Evolutionary conservation across 2,113 vertebrate genomes (phyloP).

Genomic region (Dendrocopos noguchii): DNA sequence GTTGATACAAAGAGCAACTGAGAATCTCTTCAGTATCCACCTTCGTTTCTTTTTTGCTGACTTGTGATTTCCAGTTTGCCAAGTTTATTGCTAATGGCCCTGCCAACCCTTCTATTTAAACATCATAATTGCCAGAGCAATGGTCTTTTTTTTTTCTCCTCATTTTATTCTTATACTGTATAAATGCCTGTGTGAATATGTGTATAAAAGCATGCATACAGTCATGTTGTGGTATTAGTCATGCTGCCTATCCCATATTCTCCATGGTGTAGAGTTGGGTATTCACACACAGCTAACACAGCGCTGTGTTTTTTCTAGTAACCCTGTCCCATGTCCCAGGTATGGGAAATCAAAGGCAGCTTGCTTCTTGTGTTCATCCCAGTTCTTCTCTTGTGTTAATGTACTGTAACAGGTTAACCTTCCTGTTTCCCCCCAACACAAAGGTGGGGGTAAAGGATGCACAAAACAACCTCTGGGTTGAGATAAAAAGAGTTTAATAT

Average conservation of each 20-base stretch:
- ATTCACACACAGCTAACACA: background rate
- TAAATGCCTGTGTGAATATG: background rate
- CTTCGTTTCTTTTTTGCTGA: background rate
- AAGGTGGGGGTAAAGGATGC: too few relatives aligned
- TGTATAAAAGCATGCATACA: rapidly evolving
- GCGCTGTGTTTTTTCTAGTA: background rate
- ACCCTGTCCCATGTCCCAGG: background rate
- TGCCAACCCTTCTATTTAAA: background rate
- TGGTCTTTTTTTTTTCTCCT: too few relatives aligned
- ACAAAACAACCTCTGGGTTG: too few relatives aligned
- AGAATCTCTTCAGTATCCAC: background rate
- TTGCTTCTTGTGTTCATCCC: background rate
- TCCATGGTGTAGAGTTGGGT: rapidly evolving
- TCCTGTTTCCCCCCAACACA: too few relatives aligned
- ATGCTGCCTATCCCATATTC: background rate
- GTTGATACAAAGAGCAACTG: background rate
- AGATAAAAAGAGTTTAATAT: too few relatives aligned
- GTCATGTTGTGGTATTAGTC: background rate
- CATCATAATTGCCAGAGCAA: background rate
- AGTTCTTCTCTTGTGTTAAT: background rate
- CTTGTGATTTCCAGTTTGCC: background rate
- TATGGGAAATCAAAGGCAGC: background rate
- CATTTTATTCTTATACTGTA: too few relatives aligned
- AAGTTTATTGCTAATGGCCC: background rate
- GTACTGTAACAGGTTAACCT: too few relatives aligned